Conservation (phyloP, 2,113 vertebrate species). For the Dendropsophus ebraccatus region DNA sequence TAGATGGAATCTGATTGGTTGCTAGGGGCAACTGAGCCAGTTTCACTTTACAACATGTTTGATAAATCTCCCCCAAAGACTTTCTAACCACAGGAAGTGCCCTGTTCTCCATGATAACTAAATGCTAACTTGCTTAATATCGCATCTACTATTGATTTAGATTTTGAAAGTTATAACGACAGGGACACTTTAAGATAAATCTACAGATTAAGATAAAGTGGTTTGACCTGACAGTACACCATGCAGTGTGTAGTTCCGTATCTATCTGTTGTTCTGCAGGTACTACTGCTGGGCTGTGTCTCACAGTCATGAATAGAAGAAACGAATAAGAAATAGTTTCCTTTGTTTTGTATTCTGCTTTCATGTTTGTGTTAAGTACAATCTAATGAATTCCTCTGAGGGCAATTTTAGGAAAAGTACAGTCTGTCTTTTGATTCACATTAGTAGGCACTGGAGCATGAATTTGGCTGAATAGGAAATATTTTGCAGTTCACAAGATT, state of each 20-base stretch:
- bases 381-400: constrained; percentile 50
- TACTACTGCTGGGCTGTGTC: background rate
- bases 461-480: constrained; percentile 52
- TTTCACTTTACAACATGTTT: too few relatives aligned
- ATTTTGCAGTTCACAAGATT: constrained; percentile 53
- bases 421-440: constrained; percentile 50
- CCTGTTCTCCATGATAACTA: too few relatives aligned
- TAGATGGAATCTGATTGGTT: too few relatives aligned
- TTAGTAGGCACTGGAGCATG: constrained; percentile 45
- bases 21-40: too few relatives aligned
- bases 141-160: too few relatives aligned
- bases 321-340: constrained; percentile 36
- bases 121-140: too few relatives aligned
- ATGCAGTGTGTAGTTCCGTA: background rate
- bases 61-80: too few relatives aligned
- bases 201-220: background rate
- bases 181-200: too few relatives aligned
- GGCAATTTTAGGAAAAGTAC: constrained; percentile 53
- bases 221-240: background rate
- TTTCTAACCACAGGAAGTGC: too few relatives aligned
- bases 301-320: background rate
- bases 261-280: background rate
- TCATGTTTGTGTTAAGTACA: constrained; percentile 38
- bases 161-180: too few relatives aligned
- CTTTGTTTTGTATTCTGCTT: constrained; percentile 39